phyloP scores from a whole-genome alignment of 2,888 invertebrate species.

The Drosophila mimica region DNA sequence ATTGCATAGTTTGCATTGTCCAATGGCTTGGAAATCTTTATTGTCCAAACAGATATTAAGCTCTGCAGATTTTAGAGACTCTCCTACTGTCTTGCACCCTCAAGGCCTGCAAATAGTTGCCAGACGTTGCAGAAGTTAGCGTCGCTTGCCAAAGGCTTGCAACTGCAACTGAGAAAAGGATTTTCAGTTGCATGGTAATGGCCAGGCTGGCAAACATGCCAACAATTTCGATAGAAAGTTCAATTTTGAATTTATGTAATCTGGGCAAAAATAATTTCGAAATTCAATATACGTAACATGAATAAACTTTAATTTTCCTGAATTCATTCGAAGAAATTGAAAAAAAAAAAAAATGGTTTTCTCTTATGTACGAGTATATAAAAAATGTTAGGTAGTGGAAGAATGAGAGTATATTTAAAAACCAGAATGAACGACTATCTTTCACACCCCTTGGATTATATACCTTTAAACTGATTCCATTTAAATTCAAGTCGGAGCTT shows the following conservation, averaged over 20 bases:
- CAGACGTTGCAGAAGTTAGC: slow-evolving; percentile 50
- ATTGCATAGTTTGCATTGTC: slow-evolving; percentile 80
- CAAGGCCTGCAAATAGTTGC: slow-evolving; percentile 52
- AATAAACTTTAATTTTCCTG: not conserved
- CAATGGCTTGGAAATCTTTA: slow-evolving; percentile 73
- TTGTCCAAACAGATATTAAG: slow-evolving; percentile 54
- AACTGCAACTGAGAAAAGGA: slow-evolving; percentile 25
- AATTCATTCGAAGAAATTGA: not conserved
- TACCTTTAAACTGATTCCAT: accelerated
- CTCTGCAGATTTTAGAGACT: slow-evolving; percentile 37
- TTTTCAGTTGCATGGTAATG: slow-evolving; percentile 22
- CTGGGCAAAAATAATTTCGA: not conserved
- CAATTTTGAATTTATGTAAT: not conserved
- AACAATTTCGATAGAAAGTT: not conserved
- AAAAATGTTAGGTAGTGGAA: no score
- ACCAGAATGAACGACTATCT: not conserved
- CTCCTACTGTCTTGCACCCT: slow-evolving; percentile 15
- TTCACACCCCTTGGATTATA: not conserved
- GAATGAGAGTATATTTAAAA: not conserved
- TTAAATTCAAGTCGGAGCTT: not conserved
- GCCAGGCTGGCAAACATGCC: not conserved
- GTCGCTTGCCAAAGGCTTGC: slow-evolving; percentile 40
- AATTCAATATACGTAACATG: not conserved
- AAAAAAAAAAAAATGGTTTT: no score
- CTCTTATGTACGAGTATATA: no score